Evolutionary conservation across 2,888 invertebrate genomes (phyloP).

Genomic region (Athrips mouffetella): DNA sequence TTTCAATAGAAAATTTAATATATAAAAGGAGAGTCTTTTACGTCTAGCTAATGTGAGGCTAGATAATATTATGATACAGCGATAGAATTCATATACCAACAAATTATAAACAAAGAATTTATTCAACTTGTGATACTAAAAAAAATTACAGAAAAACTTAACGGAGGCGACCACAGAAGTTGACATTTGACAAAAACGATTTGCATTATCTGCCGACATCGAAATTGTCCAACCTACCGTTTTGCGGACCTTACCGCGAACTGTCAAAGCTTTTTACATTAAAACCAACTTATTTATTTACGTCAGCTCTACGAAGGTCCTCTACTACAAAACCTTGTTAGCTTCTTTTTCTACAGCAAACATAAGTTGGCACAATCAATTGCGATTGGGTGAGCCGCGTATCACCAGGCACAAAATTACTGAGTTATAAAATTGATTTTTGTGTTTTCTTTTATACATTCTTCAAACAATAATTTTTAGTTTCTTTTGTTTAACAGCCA

Average conservation of each 20-base stretch:
- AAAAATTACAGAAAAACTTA: slow-evolving; percentile 30
- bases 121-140: too few species aligned
- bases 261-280: slow-evolving; percentile 68
- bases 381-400: slow-evolving; percentile 21
- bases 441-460: slow-evolving; percentile 34
- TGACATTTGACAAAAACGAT: slow-evolving; percentile 76
- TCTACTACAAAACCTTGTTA: too few species aligned
- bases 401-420: slow-evolving; percentile 66
- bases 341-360: too few species aligned
- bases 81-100: too few species aligned
- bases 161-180: slow-evolving; percentile 68
- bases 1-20: too few species aligned
- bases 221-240: slow-evolving; percentile 73
- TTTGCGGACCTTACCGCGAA: slow-evolving; percentile 69
- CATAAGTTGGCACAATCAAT: background rate
- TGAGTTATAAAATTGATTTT: slow-evolving; percentile 65
- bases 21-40: too few species aligned
- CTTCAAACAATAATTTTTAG: too few species aligned
- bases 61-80: too few species aligned
- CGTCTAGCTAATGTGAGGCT: too few species aligned
- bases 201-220: slow-evolving; percentile 62
- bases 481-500: too few species aligned
- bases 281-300: slow-evolving; percentile 33
- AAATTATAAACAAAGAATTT: too few species aligned
- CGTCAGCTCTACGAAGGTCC: too few species aligned